Conservation (phyloP, 2,113 vertebrate species). For the Chaetura pelagica region DNA sequence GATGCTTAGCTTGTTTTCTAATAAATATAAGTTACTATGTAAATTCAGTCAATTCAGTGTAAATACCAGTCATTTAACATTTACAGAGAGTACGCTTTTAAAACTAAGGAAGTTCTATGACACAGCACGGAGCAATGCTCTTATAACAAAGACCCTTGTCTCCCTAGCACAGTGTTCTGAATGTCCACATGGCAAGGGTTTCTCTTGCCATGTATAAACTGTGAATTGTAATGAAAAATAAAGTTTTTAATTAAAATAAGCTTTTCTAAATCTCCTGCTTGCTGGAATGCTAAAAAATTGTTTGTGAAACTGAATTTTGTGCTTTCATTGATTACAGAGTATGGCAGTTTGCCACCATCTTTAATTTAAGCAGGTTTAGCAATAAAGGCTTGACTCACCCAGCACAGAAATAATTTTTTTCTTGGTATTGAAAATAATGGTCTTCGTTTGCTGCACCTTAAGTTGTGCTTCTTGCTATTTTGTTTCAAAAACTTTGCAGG, state of each 20-base stretch:
- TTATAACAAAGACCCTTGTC: constrained; percentile 73
- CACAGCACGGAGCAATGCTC: constrained; percentile 73
- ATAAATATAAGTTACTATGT: constrained; percentile 78
- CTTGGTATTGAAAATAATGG: constrained; percentile 12
- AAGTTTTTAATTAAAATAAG: constrained; percentile 82
- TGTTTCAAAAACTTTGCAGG: background rate
- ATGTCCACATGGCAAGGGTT: constrained; percentile 72
- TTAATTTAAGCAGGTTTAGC: constrained; percentile 48
- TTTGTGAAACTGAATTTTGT: constrained; percentile 7
- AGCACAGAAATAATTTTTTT: background rate
- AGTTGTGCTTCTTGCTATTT: background rate
- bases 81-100: constrained; percentile 79
- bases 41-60: constrained; percentile 69
- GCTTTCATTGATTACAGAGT: constrained; percentile 6
- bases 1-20: constrained; percentile 80
- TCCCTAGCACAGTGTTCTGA: constrained; percentile 76
- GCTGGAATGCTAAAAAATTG: constrained; percentile 55
- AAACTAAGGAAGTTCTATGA: constrained; percentile 70
- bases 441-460: background rate
- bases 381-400: constrained; percentile 31
- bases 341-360: constrained; percentile 3
- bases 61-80: constrained; percentile 78
- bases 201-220: constrained; percentile 77
- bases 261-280: constrained; percentile 74
- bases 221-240: constrained; percentile 84